Evolutionary conservation across 2,113 vertebrate genomes (phyloP).

Genomic region (Dipodomys spectabilis): DNA sequence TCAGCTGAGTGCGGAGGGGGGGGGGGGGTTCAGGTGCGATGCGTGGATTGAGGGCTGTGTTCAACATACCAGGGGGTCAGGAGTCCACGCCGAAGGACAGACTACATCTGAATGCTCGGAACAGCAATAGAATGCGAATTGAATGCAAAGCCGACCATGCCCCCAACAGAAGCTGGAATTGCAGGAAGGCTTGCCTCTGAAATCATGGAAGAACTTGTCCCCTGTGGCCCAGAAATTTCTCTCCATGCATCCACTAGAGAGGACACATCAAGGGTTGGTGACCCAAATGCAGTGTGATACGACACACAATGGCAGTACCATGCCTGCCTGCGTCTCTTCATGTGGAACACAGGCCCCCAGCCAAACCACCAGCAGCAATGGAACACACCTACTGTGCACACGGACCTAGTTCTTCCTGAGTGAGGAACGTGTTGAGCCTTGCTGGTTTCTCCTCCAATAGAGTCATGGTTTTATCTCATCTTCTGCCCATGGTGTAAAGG

Average conservation of each 20-base stretch:
- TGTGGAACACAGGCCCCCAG: fast-evolving
- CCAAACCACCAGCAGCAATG: neutral
- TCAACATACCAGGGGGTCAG: too few relatives aligned
- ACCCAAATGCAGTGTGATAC: neutral
- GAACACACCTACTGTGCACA: too few relatives aligned
- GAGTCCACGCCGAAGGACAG: fast-evolving
- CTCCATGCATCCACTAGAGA: neutral
- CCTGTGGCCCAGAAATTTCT: neutral
- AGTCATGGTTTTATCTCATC: neutral
- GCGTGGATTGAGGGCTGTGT: neutral
- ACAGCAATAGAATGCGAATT: neutral
- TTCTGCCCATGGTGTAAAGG: too few relatives aligned
- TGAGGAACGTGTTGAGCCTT: too few relatives aligned
- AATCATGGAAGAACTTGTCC: neutral
- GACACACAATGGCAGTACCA: neutral
- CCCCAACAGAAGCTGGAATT: neutral
- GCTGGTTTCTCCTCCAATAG: too few relatives aligned
- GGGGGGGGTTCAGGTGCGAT: fast-evolving
- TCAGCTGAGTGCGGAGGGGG: too few relatives aligned
- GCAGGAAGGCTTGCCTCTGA: neutral
- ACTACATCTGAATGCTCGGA: neutral
- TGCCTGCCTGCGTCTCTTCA: fast-evolving
- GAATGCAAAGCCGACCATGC: fast-evolving
- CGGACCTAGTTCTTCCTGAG: neutral
- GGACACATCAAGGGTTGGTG: neutral